These are phyloP conservation scores for Ranitomeya imitator DNA, from an alignment of 2,113 vertebrate species.

Conservation along the genomic window DNA sequence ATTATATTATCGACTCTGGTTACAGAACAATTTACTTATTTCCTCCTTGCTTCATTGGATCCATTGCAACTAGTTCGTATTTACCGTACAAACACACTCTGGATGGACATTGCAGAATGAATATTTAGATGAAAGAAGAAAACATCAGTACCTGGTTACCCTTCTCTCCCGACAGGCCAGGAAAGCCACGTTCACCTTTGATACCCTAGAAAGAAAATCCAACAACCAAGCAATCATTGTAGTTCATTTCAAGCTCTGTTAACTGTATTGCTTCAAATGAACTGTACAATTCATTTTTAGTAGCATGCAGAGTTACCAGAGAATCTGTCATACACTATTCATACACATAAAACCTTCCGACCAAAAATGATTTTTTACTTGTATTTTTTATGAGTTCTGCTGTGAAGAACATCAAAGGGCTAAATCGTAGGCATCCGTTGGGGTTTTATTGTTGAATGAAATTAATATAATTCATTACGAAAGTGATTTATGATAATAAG, in stretches of 20 bases:
- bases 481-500: not conserved
- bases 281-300: slow-evolving; percentile 53
- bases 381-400: slow-evolving; percentile 26
- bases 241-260: slow-evolving; percentile 56
- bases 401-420: slow-evolving; percentile 17
- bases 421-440: not conserved
- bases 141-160: slow-evolving; percentile 86
- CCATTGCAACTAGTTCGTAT: slow-evolving; percentile 19
- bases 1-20: slow-evolving; percentile 13
- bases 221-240: slow-evolving; percentile 54
- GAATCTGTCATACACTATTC: slow-evolving; percentile 54
- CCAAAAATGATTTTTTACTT: slow-evolving; percentile 36
- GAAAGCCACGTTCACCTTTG: slow-evolving; percentile 95
- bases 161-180: slow-evolving; percentile 88
- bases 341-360: slow-evolving; percentile 48
- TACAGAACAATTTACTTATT: not conserved
- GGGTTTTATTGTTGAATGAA: not conserved
- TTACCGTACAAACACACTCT: slow-evolving; percentile 25
- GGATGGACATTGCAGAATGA: not conserved
- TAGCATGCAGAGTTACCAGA: slow-evolving; percentile 46
- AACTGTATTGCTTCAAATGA: slow-evolving; percentile 54
- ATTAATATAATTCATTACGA: slow-evolving; percentile 1
- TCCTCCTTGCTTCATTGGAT: slow-evolving; percentile 1
- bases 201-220: slow-evolving; percentile 78
- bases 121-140: slow-evolving; percentile 43